These are phyloP conservation scores for Nomada ferruginata DNA, from an alignment of 2,888 invertebrate genomes.

Conservation along the genomic window DNA sequence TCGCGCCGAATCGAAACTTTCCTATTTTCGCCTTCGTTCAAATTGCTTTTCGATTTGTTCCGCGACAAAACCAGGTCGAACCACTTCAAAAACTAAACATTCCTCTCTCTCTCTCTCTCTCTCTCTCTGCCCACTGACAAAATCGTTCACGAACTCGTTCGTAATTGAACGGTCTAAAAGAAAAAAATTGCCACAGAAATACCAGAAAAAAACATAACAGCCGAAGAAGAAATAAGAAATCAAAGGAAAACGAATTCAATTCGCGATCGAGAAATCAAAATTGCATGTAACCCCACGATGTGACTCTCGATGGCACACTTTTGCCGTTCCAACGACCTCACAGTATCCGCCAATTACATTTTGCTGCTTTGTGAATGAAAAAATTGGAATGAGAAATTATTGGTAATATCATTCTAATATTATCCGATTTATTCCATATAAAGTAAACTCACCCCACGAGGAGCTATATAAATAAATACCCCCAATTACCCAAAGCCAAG, in stretches of 20 bases:
- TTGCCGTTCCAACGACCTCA: conserved; percentile 38
- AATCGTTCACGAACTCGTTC: conserved; percentile 18
- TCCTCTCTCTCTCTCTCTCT: too few relatives aligned
- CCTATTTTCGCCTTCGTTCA: neutral
- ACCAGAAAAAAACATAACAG: neutral
- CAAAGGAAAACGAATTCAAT: conserved; percentile 21
- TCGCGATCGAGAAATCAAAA: conserved; percentile 35
- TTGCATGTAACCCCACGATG: conserved; percentile 28
- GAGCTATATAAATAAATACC: too few relatives aligned
- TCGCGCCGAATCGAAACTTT: conserved; percentile 3
- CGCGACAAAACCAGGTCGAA: neutral
- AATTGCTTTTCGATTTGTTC: conserved; percentile 16
- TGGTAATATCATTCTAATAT: too few relatives aligned
- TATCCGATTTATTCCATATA: too few relatives aligned
- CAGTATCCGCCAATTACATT: conserved; percentile 49
- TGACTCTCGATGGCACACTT: conserved; percentile 44
- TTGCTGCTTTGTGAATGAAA: neutral
- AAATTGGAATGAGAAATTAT: neutral
- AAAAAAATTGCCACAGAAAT: neutral
- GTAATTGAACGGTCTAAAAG: conserved; percentile 22
- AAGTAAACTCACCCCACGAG: too few relatives aligned
- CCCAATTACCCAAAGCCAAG: too few relatives aligned
- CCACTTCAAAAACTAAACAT: neutral
- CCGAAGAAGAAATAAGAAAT: neutral
- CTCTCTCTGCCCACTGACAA: neutral